These are phyloP conservation scores for Rhagophthalmus giganteus DNA, from an alignment of 2,888 invertebrate genomes.

Conservation along the genomic window DNA sequence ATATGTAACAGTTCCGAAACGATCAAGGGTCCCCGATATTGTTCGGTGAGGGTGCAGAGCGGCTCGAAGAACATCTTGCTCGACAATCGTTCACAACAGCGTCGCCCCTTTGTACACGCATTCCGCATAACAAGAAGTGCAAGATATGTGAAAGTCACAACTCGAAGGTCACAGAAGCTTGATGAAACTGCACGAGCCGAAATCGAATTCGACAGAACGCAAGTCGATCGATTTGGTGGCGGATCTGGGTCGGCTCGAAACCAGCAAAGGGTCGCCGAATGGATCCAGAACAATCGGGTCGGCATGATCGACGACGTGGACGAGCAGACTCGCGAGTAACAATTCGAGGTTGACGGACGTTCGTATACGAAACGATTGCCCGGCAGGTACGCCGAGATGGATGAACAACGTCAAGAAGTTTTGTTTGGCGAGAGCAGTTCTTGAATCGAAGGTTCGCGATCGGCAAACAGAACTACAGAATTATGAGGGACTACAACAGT, in stretches of 20 bases:
- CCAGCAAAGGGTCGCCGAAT: constrained; percentile 66
- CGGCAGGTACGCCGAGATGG: constrained; percentile 68
- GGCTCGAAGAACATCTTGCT: constrained; percentile 79
- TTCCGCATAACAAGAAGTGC: constrained; percentile 41
- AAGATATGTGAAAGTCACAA: constrained; percentile 19
- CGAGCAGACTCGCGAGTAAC: constrained; percentile 56
- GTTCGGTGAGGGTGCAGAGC: constrained; percentile 74
- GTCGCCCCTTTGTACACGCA: constrained; percentile 73
- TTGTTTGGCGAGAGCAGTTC: constrained; percentile 57
- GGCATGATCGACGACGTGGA: constrained; percentile 60
- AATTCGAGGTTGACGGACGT: constrained; percentile 53
- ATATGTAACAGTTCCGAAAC: constrained; percentile 34
- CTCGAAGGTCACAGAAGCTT: constrained; percentile 8
- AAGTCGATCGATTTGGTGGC: constrained; percentile 31
- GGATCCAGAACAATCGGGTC: constrained; percentile 64
- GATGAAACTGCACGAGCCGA: constrained; percentile 8
- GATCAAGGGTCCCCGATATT: constrained; percentile 68
- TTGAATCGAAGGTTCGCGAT: constrained; percentile 49
- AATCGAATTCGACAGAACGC: constrained; percentile 39
- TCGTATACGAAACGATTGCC: constrained; percentile 50
- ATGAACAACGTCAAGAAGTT: constrained; percentile 76
- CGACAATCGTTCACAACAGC: constrained; percentile 74
- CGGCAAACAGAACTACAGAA: constrained; percentile 48
- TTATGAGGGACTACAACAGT: constrained; percentile 28
- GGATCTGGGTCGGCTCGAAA: constrained; percentile 43